Evolutionary conservation across 2,113 vertebrate species (phyloP).

Genomic region (Salvelinus namaycush): DNA sequence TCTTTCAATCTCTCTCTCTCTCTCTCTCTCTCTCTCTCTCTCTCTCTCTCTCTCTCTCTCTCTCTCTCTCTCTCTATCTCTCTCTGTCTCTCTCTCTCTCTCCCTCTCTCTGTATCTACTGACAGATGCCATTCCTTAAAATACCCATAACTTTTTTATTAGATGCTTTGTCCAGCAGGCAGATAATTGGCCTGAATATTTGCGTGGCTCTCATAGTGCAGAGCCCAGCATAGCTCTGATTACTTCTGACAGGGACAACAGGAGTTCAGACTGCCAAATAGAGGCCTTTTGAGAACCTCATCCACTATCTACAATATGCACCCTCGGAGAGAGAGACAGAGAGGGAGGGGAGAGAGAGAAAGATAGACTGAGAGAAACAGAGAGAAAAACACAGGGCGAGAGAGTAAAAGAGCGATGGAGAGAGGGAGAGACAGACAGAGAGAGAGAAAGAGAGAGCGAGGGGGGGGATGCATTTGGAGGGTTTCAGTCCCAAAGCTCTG

Average conservation of each 20-base stretch:
- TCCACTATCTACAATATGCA: slow-evolving; percentile 20
- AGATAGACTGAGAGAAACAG: background rate
- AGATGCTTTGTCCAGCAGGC: slow-evolving; percentile 57
- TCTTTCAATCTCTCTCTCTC: too few species aligned
- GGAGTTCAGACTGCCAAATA: slow-evolving; percentile 54
- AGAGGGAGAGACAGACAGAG: too few species aligned
- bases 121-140: slow-evolving; percentile 4
- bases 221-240: slow-evolving; percentile 51
- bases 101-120: background rate
- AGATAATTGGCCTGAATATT: slow-evolving; percentile 64
- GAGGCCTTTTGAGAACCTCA: slow-evolving; percentile 45
- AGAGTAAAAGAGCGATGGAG: background rate
- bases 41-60: too few species aligned
- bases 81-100: too few species aligned
- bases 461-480: too few species aligned
- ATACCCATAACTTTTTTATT: slow-evolving; percentile 49
- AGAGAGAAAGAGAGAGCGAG: too few species aligned
- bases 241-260: slow-evolving; percentile 70
- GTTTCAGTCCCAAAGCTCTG: too few species aligned
- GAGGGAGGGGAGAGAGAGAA: slow-evolving; percentile 19
- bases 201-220: slow-evolving; percentile 37
- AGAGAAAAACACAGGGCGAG: background rate
- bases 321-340: slow-evolving; percentile 18
- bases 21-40: too few species aligned
- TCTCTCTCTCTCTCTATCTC: too few species aligned